Base-by-base conservation (phyloP, 2,888 invertebrate genomes). In the Galerucella nymphaeae region DNA sequence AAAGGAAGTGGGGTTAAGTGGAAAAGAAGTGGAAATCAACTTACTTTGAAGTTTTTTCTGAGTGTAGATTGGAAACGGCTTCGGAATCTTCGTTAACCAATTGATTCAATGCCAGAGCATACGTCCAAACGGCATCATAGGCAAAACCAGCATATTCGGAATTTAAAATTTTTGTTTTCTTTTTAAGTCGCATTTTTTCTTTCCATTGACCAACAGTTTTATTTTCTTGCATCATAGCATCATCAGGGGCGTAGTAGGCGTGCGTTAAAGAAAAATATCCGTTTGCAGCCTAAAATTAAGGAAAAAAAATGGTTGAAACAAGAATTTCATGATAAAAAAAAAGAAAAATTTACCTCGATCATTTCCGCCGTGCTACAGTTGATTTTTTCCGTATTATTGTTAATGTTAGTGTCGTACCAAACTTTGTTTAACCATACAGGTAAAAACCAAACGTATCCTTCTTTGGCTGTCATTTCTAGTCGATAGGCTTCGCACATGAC, bases 361-460 rank as follows among this genome's bases (percentile, higher is more conserved):
- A 94, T 91, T 82, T 93, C 88, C 3, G 84, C 83, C 0, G 89
- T 90, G 0, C 90, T 90, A 81, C 94, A 94, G 6, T 89, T 88
- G 14, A 91, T 87, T 42, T 78, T 80, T 72, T 85, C 85, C 42
- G 63, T 68, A 1, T 69, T 13, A 75, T 89, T 89, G 78, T 88
- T 88, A 30, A 83, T 84, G 74, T 90, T 89, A 0, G 91, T 91
- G 77, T 91, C 87, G 82, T 89, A 90, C 91, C 93, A 93, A 75
- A 89, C 86, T 2, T 87, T 84, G 9, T 89, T 88, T 20, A 93
- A 87, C 92, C 94, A 93, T 48, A 90, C 88, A 0, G 96, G 95
- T 71, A 97, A 87, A 83, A 97, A 94, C 96, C 96, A 97, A 2
- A 94, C 93, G 85, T 93, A 94, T 53, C 94, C 94, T 78, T 93